Conservation (phyloP, 2,888 invertebrate genomes). For the Tuta absoluta region DNA sequence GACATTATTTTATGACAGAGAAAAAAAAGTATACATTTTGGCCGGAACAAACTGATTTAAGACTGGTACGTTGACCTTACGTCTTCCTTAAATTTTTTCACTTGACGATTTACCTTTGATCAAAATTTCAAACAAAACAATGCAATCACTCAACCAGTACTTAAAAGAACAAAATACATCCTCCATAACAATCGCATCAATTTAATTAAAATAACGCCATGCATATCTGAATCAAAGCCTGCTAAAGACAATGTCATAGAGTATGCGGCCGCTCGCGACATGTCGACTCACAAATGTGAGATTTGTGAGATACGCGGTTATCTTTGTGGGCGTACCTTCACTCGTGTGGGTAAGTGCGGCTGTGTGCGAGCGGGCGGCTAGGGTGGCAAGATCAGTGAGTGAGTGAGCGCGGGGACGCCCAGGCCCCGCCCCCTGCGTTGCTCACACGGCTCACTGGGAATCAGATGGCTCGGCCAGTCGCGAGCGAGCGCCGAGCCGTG, state of each 20-base stretch:
- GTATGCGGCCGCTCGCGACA: slow-evolving; percentile 52
- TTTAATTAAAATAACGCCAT: not conserved
- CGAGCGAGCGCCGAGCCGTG: slow-evolving; percentile 80
- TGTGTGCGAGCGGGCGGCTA: slow-evolving; percentile 31
- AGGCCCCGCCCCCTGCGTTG: slow-evolving; percentile 73
- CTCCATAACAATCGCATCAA: not conserved
- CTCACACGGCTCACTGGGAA: slow-evolving; percentile 81
- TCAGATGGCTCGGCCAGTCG: slow-evolving; percentile 81
- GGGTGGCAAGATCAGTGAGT: slow-evolving; percentile 44
- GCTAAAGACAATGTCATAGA: slow-evolving; percentile 43
- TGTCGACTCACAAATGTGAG: slow-evolving; percentile 21
- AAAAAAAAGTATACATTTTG: no score
- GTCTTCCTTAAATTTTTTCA: not conserved
- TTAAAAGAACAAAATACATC: not conserved
- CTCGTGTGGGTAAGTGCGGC: slow-evolving; percentile 52
- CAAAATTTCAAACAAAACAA: not conserved
- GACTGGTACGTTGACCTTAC: no score
- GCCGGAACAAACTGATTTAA: no score
- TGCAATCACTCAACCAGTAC: not conserved
- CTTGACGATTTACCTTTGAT: not conserved
- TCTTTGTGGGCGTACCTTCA: slow-evolving; percentile 52
- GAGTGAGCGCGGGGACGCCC: slow-evolving; percentile 52
- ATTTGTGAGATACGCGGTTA: slow-evolving; percentile 10
- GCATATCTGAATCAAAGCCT: slow-evolving; percentile 27
- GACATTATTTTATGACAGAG: no score